phyloP scores from a whole-genome alignment of 2,113 vertebrate species.

The Piaya cayana region DNA sequence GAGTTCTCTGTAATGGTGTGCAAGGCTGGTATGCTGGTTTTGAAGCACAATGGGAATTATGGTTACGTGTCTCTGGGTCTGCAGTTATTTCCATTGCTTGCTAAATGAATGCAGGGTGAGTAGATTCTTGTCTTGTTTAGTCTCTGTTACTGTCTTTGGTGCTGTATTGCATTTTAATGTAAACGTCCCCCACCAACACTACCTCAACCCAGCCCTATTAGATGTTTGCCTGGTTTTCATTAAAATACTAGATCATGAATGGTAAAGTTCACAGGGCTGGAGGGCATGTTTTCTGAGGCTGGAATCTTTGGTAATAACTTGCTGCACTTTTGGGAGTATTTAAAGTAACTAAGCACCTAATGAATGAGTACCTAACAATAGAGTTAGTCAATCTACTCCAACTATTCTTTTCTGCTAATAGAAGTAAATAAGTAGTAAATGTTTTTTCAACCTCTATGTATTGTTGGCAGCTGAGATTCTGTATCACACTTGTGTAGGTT shows the following conservation, averaged over 20 bases:
- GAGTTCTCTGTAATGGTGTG: fast-evolving
- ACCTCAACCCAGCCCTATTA: not conserved
- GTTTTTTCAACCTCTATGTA: not conserved
- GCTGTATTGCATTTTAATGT: constrained; percentile 46
- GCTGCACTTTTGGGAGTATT: not conserved
- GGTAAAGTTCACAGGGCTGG: not conserved
- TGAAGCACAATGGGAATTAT: not conserved
- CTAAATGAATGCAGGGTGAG: not conserved
- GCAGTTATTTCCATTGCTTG: constrained; percentile 60
- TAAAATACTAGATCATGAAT: not conserved
- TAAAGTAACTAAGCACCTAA: not conserved
- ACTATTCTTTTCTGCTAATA: not conserved
- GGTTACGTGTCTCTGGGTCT: not conserved
- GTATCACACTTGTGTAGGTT: not conserved
- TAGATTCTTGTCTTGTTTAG: constrained; percentile 38
- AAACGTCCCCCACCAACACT: not conserved
- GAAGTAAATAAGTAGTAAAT: constrained; percentile 8
- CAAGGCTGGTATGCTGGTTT: not conserved
- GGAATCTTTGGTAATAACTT: not conserved
- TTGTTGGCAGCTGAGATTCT: not conserved
- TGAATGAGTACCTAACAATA: not conserved
- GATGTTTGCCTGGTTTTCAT: constrained; percentile 38
- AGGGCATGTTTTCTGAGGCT: constrained; percentile 14
- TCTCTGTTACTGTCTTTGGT: constrained; percentile 26
- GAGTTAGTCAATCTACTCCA: not conserved